These are phyloP conservation scores for Aldrovandia affinis DNA, from an alignment of 2,797 vertebrate species.

Conservation along the genomic window DNA sequence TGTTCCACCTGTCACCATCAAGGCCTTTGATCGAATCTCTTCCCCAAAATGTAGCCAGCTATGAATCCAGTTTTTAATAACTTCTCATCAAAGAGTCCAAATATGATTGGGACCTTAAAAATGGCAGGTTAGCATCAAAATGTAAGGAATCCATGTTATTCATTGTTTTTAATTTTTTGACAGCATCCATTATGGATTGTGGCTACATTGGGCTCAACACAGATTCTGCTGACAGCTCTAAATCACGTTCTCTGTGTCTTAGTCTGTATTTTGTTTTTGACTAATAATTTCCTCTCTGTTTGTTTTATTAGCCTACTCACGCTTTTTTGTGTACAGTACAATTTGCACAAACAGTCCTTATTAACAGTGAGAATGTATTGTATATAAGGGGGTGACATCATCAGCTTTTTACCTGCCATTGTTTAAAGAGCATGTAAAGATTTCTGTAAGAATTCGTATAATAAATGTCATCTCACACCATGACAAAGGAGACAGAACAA, in stretches of 20 bases:
- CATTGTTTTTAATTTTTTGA: neutral
- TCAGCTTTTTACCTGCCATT: conserved; percentile 49
- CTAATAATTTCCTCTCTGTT: neutral
- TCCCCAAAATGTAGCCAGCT: neutral
- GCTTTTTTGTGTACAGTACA: conserved; percentile 17
- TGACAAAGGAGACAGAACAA: conserved; percentile 15
- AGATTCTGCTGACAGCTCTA: neutral
- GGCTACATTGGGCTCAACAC: neutral
- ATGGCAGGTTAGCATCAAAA: neutral
- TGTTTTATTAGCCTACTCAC: conserved; percentile 47
- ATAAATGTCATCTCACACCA: conserved; percentile 14
- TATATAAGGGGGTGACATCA: conserved; percentile 36
- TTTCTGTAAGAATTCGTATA: conserved; percentile 57
- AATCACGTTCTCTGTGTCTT: neutral
- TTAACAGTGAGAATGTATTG: conserved; percentile 47
- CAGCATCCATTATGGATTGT: neutral
- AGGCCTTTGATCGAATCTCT: neutral
- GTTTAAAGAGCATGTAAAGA: conserved; percentile 62
- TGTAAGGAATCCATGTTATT: neutral
- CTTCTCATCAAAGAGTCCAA: neutral
- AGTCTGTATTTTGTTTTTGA: too few species aligned
- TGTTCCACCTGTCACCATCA: neutral
- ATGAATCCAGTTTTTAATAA: neutral
- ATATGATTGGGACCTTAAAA: neutral
- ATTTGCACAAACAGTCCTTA: conserved; percentile 32